Evolutionary conservation across 2,113 vertebrate species (phyloP), one percentile per base, ranked within the genome.

Genomic region (Pionites leucogaster): DNA sequence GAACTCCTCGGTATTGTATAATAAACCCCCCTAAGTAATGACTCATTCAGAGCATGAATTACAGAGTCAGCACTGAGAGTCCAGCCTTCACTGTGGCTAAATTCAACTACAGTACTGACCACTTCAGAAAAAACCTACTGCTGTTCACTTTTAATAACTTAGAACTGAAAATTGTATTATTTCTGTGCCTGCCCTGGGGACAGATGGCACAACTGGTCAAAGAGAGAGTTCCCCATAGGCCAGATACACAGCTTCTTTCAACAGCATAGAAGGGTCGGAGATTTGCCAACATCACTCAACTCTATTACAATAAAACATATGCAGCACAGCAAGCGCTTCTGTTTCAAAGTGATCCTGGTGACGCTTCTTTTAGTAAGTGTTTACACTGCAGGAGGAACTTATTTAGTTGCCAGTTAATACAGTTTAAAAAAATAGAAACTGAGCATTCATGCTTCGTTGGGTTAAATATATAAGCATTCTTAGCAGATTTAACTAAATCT

Each of bases 221-320:
- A 77, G 20, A 74, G 23, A 52, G 15, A 35, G 33, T 5, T 86
- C 9, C 37, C 13, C 13, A 62, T n/a, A 49, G 16, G n/a, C 39
- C 74, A 83, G 23, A 29, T 46, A 77, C 20, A 5, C 14, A 79
- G 55, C 4, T 71, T 42, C 49, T 60, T 63, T 59, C 46, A 53
- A 59, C 35, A 1, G 2, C 28, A 7, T 0, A 10, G 18, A 80
- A 65, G 15, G 39, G 25, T 35, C 28, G 49, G 35, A 79, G 29
- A 69, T 16, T 72, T 3, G 2, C 18, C 49, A 90, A 17, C 19
- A 35, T 5, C 18, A 19, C 41, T 35, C 14, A 44, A 39, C 27
- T 28, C 18, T 7, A 6, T 7, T 25, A 13, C 25, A 60, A 49
- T 7, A 57, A 0, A 67, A 25, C 17, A 37, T 4, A 28, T 2